Conservation (phyloP, 2,888 invertebrate genomes). For the Amphipyra tragopoginis region DNA sequence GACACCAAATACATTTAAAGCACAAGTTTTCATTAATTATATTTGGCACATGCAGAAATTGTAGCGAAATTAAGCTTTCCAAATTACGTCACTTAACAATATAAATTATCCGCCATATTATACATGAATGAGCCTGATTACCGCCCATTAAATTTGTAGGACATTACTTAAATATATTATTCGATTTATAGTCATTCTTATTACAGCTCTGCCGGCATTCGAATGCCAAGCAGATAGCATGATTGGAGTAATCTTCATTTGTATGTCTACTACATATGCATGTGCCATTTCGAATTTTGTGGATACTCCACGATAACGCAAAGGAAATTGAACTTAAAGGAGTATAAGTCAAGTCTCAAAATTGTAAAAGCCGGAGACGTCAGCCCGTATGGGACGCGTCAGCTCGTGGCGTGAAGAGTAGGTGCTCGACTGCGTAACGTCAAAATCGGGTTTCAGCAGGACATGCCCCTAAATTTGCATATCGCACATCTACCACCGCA, state of each 20-base stretch:
- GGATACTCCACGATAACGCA: conserved; percentile 36
- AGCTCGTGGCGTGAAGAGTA: conserved; percentile 65
- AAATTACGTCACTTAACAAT: conserved; percentile 36
- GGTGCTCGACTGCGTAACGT: conserved; percentile 71
- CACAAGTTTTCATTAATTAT: conserved; percentile 44
- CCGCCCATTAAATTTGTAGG: conserved; percentile 23
- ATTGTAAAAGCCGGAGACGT: conserved; percentile 28
- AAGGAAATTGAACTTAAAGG: conserved; percentile 57
- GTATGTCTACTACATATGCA: conserved; percentile 64
- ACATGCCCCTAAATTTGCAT: conserved; percentile 74
- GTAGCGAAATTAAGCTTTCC: conserved; percentile 44
- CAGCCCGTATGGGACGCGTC: conserved; percentile 64
- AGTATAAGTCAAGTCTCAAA: conserved; percentile 42
- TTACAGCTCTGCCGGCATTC: conserved; percentile 44
- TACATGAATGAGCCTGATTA: conserved; percentile 39
- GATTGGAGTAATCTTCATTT: conserved; percentile 65
- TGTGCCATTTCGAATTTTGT: conserved; percentile 60
- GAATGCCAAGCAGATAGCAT: conserved; percentile 56
- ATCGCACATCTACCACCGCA: conserved; percentile 63
- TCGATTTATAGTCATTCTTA: conserved; percentile 48
- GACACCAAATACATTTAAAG: conserved; percentile 29
- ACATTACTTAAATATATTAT: conserved; percentile 47
- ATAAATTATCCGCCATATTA: conserved; percentile 33
- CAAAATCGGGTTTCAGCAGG: conserved; percentile 74
- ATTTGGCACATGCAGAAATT: conserved; percentile 48